These are phyloP conservation scores for Nowickia ferox DNA, from an alignment of 2,888 invertebrate species.

Conservation along the genomic window DNA sequence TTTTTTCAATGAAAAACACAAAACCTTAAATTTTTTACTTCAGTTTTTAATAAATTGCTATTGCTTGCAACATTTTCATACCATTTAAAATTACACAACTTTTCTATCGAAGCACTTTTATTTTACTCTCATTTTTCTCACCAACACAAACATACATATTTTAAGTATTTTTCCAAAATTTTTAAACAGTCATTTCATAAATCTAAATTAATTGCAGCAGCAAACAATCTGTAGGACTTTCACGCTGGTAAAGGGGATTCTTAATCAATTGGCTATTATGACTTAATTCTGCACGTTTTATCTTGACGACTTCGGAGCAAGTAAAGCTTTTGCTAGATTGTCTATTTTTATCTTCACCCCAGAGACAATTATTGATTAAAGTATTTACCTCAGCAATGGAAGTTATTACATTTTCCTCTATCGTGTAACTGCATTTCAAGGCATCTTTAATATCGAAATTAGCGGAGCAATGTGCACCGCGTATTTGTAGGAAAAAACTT, in stretches of 20 bases:
- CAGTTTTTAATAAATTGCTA: too few relatives aligned
- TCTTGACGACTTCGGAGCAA: constrained; percentile 26
- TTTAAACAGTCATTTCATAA: too few relatives aligned
- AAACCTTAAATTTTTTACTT: too few relatives aligned
- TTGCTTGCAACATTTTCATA: too few relatives aligned
- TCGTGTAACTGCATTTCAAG: constrained; percentile 55
- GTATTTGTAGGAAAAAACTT: constrained; percentile 45
- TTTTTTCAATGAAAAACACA: too few relatives aligned
- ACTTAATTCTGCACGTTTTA: constrained; percentile 9
- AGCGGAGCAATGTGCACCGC: background rate
- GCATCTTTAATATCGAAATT: constrained; percentile 36
- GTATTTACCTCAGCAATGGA: constrained; percentile 24
- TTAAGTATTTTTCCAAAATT: too few relatives aligned
- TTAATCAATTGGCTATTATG: constrained; percentile 30
- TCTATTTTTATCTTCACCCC: constrained; percentile 27
- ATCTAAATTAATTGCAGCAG: constrained; percentile 25
- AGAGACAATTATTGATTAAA: constrained; percentile 43
- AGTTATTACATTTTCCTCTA: constrained; percentile 18
- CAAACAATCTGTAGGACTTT: constrained; percentile 15
- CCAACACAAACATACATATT: too few relatives aligned
- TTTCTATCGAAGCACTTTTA: too few relatives aligned
- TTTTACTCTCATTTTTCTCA: too few relatives aligned
- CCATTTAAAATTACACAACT: too few relatives aligned
- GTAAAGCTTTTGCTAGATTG: background rate
- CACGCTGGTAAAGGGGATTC: constrained; percentile 62